Evolutionary conservation across 2,888 invertebrate genomes (phyloP).

Genomic region (Caenorhabditis sp.): DNA sequence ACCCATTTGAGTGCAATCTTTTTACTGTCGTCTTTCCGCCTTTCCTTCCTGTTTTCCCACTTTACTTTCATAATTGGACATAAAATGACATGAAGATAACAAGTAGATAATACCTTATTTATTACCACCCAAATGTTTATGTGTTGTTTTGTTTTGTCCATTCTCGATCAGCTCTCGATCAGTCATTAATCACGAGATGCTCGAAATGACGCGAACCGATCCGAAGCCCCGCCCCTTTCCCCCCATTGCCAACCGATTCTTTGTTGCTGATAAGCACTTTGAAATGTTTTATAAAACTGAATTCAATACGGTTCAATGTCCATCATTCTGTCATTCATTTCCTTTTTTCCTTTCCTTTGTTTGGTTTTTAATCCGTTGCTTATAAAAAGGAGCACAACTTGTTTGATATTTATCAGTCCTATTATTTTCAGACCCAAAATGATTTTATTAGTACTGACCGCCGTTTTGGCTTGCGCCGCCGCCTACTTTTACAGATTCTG

Average conservation of each 20-base stretch:
- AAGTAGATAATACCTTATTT: too few relatives aligned
- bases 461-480: constrained; percentile 12
- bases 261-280: constrained; percentile 56
- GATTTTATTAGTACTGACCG: constrained; percentile 45
- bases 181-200: constrained; percentile 54
- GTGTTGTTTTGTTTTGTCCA: constrained; percentile 20
- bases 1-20: too few relatives aligned
- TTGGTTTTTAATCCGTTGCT: constrained; percentile 41
- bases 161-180: constrained; percentile 29
- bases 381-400: constrained; percentile 45
- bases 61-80: background rate
- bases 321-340: constrained; percentile 23
- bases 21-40: background rate
- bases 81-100: background rate
- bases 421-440: constrained; percentile 21
- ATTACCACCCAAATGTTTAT: constrained; percentile 29
- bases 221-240: constrained; percentile 36
- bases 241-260: constrained; percentile 39
- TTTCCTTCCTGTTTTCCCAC: too few relatives aligned
- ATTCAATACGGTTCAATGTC: constrained; percentile 45
- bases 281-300: constrained; percentile 55
- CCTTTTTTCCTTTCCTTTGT: constrained; percentile 40
- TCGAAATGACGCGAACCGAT: constrained; percentile 38
- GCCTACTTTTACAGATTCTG: constrained; percentile 56
- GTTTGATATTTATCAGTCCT: constrained; percentile 25